Conservation (phyloP, 2,113 vertebrate genomes). For the Eleginops maclovinus region DNA sequence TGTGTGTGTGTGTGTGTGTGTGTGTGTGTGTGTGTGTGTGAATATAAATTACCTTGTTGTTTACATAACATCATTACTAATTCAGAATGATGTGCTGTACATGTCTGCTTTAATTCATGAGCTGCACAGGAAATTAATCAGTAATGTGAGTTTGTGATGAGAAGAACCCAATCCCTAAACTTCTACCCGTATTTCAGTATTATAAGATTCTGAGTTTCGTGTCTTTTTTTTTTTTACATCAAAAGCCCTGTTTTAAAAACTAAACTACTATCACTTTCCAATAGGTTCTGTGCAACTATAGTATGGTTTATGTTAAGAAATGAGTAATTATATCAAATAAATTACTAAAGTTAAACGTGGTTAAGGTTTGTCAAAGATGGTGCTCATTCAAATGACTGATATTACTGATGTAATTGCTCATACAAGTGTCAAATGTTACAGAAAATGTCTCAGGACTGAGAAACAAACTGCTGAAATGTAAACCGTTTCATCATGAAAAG, state of each 20-base stretch:
- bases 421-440: background rate
- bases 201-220: no score
- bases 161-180: background rate
- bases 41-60: background rate
- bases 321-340: background rate
- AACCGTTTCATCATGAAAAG: constrained; percentile 5
- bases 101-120: constrained; percentile 5
- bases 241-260: background rate
- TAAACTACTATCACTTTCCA: background rate
- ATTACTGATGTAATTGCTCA: background rate
- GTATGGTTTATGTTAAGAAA: background rate
- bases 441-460: constrained; percentile 6
- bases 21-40: background rate
- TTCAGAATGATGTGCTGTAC: constrained; percentile 4
- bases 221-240: background rate
- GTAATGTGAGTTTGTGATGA: no score
- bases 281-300: background rate
- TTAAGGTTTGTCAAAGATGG: background rate
- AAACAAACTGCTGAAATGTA: constrained; percentile 26
- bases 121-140: background rate
- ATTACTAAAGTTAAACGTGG: background rate
- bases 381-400: background rate
- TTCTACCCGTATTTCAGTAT: background rate
- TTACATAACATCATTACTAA: background rate
- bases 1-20: background rate